Conservation (phyloP, 1,140 invertebrate species). For the Drosophila kohkoa region DNA sequence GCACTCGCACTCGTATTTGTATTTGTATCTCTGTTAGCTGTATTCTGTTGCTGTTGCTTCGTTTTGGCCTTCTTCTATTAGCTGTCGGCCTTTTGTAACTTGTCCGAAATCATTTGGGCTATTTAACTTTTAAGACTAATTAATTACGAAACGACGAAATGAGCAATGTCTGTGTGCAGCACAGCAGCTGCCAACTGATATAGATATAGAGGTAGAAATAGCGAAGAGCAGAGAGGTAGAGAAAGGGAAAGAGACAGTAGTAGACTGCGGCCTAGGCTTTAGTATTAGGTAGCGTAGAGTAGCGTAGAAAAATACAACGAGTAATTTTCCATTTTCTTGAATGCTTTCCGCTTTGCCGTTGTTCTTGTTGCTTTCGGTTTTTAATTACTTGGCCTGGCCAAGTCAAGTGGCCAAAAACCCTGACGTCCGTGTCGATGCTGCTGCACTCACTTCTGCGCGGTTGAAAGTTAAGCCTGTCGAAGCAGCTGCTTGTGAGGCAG, state of each 20-base stretch:
- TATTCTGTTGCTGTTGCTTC: background rate
- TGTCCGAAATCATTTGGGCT: conserved; percentile 83
- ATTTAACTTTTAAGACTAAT: conserved; percentile 84
- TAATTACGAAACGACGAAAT: conserved; percentile 83
- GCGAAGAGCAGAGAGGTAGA: background rate
- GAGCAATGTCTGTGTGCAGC: conserved; percentile 68
- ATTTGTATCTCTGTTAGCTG: conserved; percentile 32
- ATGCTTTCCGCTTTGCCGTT: conserved; percentile 33
- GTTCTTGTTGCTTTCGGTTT: conserved; percentile 53
- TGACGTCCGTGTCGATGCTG: conserved; percentile 39
- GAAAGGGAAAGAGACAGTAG: background rate
- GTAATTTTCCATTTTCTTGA: conserved; percentile 71
- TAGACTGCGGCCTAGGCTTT: background rate
- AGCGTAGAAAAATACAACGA: conserved; percentile 51
- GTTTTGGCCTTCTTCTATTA: conserved; percentile 64
- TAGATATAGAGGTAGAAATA: conserved; percentile 2
- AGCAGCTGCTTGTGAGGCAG: conserved; percentile 26
- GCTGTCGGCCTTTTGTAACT: conserved; percentile 70
- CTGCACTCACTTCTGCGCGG: conserved; percentile 45
- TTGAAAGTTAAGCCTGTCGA: conserved; percentile 70
- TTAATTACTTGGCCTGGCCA: conserved; percentile 72
- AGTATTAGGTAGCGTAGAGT: conserved; percentile 35
- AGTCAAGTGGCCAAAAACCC: conserved; percentile 68
- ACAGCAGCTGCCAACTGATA: background rate
- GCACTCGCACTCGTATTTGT: background rate